Conservation (phyloP, 1,140 invertebrate genomes). For the Metopolophium dirhodum region DNA sequence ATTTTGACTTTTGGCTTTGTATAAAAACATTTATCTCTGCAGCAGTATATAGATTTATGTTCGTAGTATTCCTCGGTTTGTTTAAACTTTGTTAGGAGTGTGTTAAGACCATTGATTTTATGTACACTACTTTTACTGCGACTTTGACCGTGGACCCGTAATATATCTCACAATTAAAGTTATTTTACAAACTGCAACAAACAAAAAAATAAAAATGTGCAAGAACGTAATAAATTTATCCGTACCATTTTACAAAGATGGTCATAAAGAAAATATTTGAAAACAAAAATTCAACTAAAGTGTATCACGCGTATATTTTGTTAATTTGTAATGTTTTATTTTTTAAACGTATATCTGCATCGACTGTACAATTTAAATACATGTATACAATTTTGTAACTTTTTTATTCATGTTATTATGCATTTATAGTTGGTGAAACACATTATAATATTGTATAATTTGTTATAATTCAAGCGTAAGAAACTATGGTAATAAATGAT, state of each 20-base stretch:
- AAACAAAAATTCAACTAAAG: background rate
- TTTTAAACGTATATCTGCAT: background rate
- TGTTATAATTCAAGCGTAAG: background rate
- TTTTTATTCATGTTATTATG: background rate
- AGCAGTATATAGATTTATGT: background rate
- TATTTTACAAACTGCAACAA: background rate
- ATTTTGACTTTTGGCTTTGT: background rate
- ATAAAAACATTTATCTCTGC: background rate
- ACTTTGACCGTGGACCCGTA: background rate
- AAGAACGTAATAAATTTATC: background rate
- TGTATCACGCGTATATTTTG: background rate
- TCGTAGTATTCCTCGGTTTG: background rate
- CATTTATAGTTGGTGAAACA: background rate
- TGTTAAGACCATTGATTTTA: slow-evolving; percentile 18
- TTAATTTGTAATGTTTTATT: background rate
- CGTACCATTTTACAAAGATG: background rate
- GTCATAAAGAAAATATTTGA: background rate
- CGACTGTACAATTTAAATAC: background rate
- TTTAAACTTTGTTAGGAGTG: background rate
- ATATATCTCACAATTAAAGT: background rate
- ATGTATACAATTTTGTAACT: background rate
- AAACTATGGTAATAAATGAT: background rate
- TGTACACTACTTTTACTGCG: background rate
- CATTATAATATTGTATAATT: background rate
- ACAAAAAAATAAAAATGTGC: background rate